phyloP scores from a whole-genome alignment of 2,888 invertebrate genomes.

The Phymatocera aterrima region DNA sequence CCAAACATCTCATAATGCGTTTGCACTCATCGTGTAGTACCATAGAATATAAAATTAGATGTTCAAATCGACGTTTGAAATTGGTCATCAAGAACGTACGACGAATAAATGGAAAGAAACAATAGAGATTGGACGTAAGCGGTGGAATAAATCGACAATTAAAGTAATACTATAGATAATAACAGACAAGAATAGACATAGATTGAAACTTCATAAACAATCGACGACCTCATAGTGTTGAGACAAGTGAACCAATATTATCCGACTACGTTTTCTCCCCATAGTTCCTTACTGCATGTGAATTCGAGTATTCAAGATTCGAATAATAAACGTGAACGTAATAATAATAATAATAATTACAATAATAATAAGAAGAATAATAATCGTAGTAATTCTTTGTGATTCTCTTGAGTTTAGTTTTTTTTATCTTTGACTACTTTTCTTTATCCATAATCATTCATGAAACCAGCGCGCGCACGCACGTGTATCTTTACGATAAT shows the following conservation, averaged over 20 bases:
- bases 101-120: slow-evolving; percentile 29
- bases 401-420: neutral
- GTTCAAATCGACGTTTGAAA: slow-evolving; percentile 58
- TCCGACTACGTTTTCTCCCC: neutral
- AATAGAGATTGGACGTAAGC: slow-evolving; percentile 14
- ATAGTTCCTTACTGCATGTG: slow-evolving; percentile 38
- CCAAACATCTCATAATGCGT: slow-evolving; percentile 65
- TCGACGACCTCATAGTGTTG: slow-evolving; percentile 15
- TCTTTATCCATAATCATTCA: neutral
- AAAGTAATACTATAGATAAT: neutral
- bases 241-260: neutral
- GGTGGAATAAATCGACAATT: slow-evolving; percentile 9
- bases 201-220: slow-evolving; percentile 20
- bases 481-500: neutral
- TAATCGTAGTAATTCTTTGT: neutral
- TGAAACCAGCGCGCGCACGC: neutral
- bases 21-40: slow-evolving; percentile 63
- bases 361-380: too few species aligned
- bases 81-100: slow-evolving; percentile 29
- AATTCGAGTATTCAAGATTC: slow-evolving; percentile 2
- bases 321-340: too few species aligned
- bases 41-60: slow-evolving; percentile 68
- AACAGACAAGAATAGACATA: neutral
- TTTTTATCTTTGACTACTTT: neutral
- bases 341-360: too few species aligned